Evolutionary conservation across 2,888 invertebrate genomes (phyloP).

Genomic region (Conistra vaccinii): DNA sequence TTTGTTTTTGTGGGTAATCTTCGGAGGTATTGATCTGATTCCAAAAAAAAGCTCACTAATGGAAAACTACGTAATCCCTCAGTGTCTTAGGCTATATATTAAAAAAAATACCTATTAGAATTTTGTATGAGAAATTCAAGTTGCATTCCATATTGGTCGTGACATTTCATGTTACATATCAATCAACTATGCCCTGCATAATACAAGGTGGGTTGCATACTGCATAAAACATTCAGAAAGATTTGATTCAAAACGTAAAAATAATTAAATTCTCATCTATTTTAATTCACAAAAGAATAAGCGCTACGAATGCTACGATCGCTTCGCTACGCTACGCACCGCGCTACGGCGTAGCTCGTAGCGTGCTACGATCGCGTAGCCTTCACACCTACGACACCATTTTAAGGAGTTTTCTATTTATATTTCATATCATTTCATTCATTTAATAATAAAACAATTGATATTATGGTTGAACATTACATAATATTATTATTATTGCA

Average conservation of each 20-base stretch:
- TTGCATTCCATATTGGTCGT: too few species aligned
- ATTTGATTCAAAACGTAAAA: too few species aligned
- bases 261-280: too few species aligned
- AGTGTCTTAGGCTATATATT: too few species aligned
- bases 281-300: not conserved
- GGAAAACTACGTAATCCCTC: too few species aligned
- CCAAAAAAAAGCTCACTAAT: too few species aligned
- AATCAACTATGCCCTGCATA: not conserved
- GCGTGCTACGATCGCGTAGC: not conserved
- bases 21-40: too few species aligned
- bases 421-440: not conserved
- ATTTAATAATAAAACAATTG: not conserved
- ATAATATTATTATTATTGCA: not conserved
- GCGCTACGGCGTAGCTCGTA: constrained; percentile 25
- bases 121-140: too few species aligned
- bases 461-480: not conserved
- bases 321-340: not conserved
- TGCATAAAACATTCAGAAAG: not conserved
- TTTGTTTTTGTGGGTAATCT: too few species aligned
- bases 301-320: not conserved
- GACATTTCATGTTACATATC: not conserved
- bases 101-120: too few species aligned
- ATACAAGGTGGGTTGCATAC: not conserved
- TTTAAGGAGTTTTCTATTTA: not conserved
- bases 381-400: not conserved